Percentiles rank a stretch among this genome's conserved stretches.
Conservation (phyloP, 2,113 vertebrate species). For the Percopsis transmontana region DNA sequence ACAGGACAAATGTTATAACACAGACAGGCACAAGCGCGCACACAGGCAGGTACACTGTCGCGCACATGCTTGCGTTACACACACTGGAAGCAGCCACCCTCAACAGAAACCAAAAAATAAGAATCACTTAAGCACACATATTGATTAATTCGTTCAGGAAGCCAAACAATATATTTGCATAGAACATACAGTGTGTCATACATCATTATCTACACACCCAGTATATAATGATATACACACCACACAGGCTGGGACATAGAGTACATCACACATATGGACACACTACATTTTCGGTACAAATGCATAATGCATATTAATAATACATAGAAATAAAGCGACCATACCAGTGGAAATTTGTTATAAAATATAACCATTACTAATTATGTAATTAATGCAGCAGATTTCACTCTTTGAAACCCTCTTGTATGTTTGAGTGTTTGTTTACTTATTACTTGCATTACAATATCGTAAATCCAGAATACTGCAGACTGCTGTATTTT, state of each 20-base stretch:
- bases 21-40: neutral
- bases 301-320: neutral
- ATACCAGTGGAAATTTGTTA: constrained; percentile 42
- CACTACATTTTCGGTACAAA: neutral
- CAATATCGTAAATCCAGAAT: neutral
- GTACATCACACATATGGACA: neutral
- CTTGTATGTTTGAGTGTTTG: constrained; percentile 14
- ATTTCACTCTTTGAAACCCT: constrained; percentile 19
- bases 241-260: neutral
- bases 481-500: constrained; percentile 8
- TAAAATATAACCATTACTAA: constrained; percentile 29
- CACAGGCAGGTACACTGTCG: neutral
- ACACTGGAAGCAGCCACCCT: constrained; percentile 2
- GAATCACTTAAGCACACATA: neutral
- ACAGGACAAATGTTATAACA: neutral
- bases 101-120: constrained; percentile 3
- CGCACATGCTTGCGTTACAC: constrained; percentile 25
- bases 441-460: constrained; percentile 17
- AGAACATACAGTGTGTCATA: constrained; percentile 1
- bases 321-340: constrained; percentile 21
- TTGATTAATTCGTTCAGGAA: constrained; percentile 8
- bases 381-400: constrained; percentile 36
- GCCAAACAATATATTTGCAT: constrained; percentile 39
- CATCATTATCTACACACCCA: constrained; percentile 15
- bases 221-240: constrained; percentile 19